Base-by-base conservation (phyloP, 2,113 vertebrate species). In the Petroica traversi region DNA sequence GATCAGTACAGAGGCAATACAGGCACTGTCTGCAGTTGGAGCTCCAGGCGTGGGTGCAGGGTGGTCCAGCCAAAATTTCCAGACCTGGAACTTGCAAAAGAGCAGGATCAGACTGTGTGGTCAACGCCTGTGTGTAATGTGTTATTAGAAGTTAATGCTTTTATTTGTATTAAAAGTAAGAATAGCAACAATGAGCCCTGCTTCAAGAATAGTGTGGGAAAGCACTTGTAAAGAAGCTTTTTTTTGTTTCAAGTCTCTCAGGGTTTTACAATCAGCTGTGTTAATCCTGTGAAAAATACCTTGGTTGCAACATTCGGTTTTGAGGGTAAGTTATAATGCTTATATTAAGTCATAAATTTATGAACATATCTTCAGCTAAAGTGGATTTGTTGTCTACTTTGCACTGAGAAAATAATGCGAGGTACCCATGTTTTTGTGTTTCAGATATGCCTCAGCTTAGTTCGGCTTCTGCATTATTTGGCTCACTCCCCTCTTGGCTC, bases 401-500 rank as follows among this genome's bases (percentile, higher is more conserved):
- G n/a, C 58, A n/a, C 74, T 79, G 77, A 82, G 79, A 67, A 81
- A 95, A 48, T 51, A 77, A 90, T 1, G 1, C 3, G 4, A 46
- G 40, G 48, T 76, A 9, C 26, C 20, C 38, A 8, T 3, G 2
- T 46, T 88, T 88, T 79, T 93, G 49, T 58, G 24, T 96, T 96
- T 79, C 97, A 98, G 98, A 99, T 99, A 93, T 99, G 99, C 93
- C 97, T 99, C 92, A 99, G 98, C 91, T 98, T 99, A 88, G 98
- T 98, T 69, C 98, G 98, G 28, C 98, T 99, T 40, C 97, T 99
- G 49, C 98, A 99, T 97, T 99, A 99, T 93, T 97, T 99, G 96
- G 98, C 99, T 78, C 98, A 99, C 94, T 99, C 99, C 20, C 99
- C 99, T 0, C 98, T 99, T 46, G 99, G 99, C 96, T 99, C 99